Evolutionary conservation across 1,140 invertebrate species (phyloP), one percentile per base, ranked within the genome.

Genomic region (Steinernema khuongi): DNA sequence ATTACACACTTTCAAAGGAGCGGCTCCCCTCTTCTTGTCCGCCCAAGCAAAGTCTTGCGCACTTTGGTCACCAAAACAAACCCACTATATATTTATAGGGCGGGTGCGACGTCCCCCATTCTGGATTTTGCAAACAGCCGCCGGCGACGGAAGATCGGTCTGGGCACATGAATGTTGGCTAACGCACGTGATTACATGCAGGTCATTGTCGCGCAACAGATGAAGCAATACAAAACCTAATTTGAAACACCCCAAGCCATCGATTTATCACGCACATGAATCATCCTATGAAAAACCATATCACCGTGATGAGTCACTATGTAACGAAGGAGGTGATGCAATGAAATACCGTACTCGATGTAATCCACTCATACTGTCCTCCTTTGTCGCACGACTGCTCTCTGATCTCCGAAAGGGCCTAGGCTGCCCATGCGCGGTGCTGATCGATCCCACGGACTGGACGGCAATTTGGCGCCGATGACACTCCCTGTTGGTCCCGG

Each of bases 391-490:
- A 11, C 50, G 36, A 41, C 36, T n/a, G 50, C 50, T 60, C 50
- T 60, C 50, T 60, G 50, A 60, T 60, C 50, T 22, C 50, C 50
- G 11, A 11, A 4, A 22, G 50, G 50, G 7, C 50, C 7, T 14
- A 26, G 50, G 50, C 50, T 17, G 50, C 50, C 50, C 11, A 60
- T 60, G 50, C 22, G 50, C 50, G 50, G 50, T 22, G 19, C 50
- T 14, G 50, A 60, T 60, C 50, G 50, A 60, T 60, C 50, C 50
- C 50, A 60, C 50, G 2, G 50, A 60, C 50, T 17, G 50, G 50
- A 60, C 19, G 50, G 50, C 50, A 60, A 60, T 60, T 60, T 60
- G 50, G 50, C 50, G 50, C 50, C 50, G 50, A 60, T 60, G 50
- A 60, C 50, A 22, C 50, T 4, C 11, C 4, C 11, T 2, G 50